Conservation (phyloP, 2,797 vertebrate genomes). For the Esox lucius region DNA sequence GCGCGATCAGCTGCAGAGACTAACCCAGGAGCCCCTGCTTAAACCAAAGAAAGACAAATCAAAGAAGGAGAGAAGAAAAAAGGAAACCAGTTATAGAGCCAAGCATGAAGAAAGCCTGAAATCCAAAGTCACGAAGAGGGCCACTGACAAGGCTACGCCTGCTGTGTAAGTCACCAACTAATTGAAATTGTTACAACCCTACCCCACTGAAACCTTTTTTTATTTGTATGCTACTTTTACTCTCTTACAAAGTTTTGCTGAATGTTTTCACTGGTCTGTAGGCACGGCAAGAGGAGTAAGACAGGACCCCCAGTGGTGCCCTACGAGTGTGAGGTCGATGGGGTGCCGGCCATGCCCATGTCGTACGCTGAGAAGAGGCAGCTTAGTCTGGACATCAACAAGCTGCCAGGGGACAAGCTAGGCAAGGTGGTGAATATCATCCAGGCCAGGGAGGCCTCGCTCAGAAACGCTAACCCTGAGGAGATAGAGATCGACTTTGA, state of each 20-base stretch:
- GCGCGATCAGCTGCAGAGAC: constrained; percentile 79
- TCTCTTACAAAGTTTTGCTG: constrained; percentile 2
- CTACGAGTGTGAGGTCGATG: constrained; percentile 63
- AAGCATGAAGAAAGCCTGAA: constrained; percentile 70
- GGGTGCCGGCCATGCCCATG: constrained; percentile 73
- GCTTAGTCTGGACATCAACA: constrained; percentile 86
- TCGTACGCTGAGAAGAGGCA: constrained; percentile 87
- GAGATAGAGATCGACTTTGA: constrained; percentile 91
- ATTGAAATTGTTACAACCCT: neutral
- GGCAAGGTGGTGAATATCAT: constrained; percentile 84
- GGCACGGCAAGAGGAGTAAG: constrained; percentile 48
- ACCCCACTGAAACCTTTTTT: neutral
- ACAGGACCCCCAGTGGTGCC: constrained; percentile 21
- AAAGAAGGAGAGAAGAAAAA: constrained; percentile 71
- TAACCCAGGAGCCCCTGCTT: constrained; percentile 73
- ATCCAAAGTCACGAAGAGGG: constrained; percentile 58
- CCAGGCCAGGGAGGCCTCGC: constrained; percentile 78
- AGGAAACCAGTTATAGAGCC: constrained; percentile 50
- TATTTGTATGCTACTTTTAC: neutral
- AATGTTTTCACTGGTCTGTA: constrained; percentile 34
- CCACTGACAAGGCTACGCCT: constrained; percentile 69
- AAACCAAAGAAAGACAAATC: constrained; percentile 76
- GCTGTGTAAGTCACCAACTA: constrained; percentile 71
- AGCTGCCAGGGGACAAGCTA: constrained; percentile 87
- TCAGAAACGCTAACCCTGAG: constrained; percentile 72